Conservation (phyloP, 2,113 vertebrate species). For the Vimba vimba region DNA sequence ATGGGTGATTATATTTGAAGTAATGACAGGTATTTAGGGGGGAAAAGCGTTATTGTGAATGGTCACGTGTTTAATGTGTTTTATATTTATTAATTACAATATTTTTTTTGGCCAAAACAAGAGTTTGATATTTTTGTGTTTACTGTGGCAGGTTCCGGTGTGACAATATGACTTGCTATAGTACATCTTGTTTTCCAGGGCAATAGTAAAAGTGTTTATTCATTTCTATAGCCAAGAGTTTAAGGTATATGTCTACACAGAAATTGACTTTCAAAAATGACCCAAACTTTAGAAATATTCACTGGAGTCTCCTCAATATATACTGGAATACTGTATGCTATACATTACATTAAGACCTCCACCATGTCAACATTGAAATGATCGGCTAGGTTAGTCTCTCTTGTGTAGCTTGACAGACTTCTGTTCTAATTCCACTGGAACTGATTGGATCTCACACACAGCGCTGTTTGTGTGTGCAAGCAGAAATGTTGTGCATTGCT, state of each 20-base stretch:
- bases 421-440: constrained; percentile 51
- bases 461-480: constrained; percentile 60
- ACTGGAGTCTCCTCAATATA: background rate
- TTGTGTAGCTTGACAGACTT: constrained; percentile 54
- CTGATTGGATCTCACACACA: constrained; percentile 64
- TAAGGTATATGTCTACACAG: no score
- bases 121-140: background rate
- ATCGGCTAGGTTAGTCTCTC: constrained; percentile 11
- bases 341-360: background rate
- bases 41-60: background rate
- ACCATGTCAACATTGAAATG: background rate
- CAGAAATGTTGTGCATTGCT: constrained; percentile 25
- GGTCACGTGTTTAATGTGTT: background rate
- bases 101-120: background rate
- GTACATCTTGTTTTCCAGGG: background rate
- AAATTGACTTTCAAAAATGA: background rate
- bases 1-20: background rate
- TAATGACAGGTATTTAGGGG: background rate
- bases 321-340: background rate
- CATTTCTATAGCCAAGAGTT: no score
- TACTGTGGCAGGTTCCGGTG: background rate
- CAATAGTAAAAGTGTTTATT: no score
- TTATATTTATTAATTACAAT: background rate
- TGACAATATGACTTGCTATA: background rate
- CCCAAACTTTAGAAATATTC: background rate